Evolutionary conservation across 2,888 invertebrate genomes (phyloP), one percentile per base, ranked within the genome.

Genomic region (Thecocarcelia acutangulata): DNA sequence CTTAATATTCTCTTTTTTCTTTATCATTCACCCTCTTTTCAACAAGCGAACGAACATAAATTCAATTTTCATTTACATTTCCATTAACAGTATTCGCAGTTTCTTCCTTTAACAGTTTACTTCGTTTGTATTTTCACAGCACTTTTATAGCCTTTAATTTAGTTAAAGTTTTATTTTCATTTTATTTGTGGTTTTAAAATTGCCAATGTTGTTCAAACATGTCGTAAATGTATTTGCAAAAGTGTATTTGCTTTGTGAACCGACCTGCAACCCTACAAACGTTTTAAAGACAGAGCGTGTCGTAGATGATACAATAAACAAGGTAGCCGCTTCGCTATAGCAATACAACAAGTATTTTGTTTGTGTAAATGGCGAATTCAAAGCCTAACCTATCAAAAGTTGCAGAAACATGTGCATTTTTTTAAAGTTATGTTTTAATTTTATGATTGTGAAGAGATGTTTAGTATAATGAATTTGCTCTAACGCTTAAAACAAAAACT

Each of bases 51-150:
- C 72, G 66, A 59, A 37, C 44, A 68, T 73, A 68, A 73, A 79
- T 66, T 79, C n/a, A 54, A 73, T 73, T 73, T 68, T 59, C 61
- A 73, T 78, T 78, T 68, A 78, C 72, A 78, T 78, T 73, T 66
- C 59, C 59, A 73, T 79, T 61, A 73, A 52, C 56, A 58, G 52
- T n/a, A 61, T 76, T 59, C 40, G 21, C 48, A 64, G 40, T 42
- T 58, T 48, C 40, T 52, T 48, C 12, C n/a, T 48, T 58, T 61
- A 9, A 15, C 0, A 44, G 11, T 24, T 68, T 33, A 33, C 9
- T 15, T 21, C 17, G 11, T 24, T 54, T 24, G n/a, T 11, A 42
- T 66, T 52, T 59, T 42, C 63, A 28, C 48, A 46, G 24, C 33
- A 50, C 44, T 77, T 64, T 70, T 70, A 50, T 77, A 48, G 63